Percentiles rank a stretch among this genome's conserved stretches.
phyloP scores from a whole-genome alignment of 2,888 invertebrate genomes.

The Drosophila atroscutellata region DNA sequence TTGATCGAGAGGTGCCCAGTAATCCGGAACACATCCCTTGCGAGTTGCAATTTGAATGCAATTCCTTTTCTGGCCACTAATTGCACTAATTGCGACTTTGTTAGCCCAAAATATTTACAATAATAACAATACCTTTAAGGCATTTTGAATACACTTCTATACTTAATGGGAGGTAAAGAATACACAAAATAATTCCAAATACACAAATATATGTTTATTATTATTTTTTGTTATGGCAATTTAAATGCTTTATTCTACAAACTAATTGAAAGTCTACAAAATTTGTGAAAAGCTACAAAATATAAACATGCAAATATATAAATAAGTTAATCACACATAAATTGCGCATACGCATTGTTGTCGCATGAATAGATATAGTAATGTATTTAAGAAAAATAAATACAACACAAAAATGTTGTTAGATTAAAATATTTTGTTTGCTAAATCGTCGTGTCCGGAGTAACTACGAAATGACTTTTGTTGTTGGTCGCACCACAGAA shows the following conservation, averaged over 20 bases:
- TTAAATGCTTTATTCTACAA: not conserved
- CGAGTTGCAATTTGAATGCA: conserved; percentile 1
- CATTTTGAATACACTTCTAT: too few species aligned
- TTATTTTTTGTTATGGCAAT: not conserved
- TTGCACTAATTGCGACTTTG: not conserved
- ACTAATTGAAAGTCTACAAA: not conserved
- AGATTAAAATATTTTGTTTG: conserved; percentile 76
- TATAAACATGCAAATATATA: not conserved
- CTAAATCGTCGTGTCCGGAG: conserved; percentile 69
- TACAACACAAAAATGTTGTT: conserved; percentile 53
- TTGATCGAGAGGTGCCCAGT: conserved; percentile 14
- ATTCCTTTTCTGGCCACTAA: conserved; percentile 1
- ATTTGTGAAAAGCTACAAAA: not conserved
- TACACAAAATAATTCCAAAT: not conserved
- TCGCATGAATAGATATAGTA: not conserved
- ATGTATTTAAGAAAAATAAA: not conserved
- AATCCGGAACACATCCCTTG: not conserved
- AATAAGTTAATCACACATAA: not conserved
- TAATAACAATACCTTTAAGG: not conserved
- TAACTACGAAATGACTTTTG: conserved; percentile 70
- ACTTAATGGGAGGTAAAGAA: not conserved
- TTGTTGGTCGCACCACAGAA: conserved; percentile 59
- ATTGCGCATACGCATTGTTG: not conserved
- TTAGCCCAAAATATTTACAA: not conserved
- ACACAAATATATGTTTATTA: not conserved